These are phyloP conservation scores for Dicycla oo DNA, from an alignment of 2,888 invertebrate species.

Conservation along the genomic window DNA sequence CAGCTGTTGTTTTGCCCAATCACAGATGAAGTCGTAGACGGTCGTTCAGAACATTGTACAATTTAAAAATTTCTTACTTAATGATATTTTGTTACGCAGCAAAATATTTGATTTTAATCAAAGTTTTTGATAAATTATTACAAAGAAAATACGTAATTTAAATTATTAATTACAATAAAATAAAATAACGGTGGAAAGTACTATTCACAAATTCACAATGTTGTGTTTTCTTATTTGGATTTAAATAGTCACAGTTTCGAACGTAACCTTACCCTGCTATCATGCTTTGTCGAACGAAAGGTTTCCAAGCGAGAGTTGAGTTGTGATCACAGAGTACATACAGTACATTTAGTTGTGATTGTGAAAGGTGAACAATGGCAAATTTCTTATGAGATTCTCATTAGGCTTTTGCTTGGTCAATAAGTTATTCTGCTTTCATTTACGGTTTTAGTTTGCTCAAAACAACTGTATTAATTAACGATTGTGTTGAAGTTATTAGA, in stretches of 20 bases:
- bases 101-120: not conserved
- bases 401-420: slow-evolving; percentile 78
- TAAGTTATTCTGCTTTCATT: slow-evolving; percentile 69
- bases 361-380: slow-evolving; percentile 78
- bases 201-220: no score
- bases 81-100: not conserved
- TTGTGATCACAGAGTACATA: no score
- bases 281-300: slow-evolving; percentile 44
- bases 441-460: slow-evolving; percentile 67
- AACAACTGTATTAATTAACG: slow-evolving; percentile 60
- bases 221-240: not conserved
- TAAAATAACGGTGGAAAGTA: not conserved
- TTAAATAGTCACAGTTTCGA: slow-evolving; percentile 19
- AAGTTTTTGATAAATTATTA: not conserved
- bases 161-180: not conserved
- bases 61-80: not conserved
- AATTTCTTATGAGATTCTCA: slow-evolving; percentile 69
- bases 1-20: slow-evolving; percentile 71
- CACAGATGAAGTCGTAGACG: slow-evolving; percentile 18
- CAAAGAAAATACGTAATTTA: fast-evolving
- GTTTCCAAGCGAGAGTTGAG: slow-evolving; percentile 43
- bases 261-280: slow-evolving; percentile 35
- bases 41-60: slow-evolving; percentile 56
- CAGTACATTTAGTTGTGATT: no score
- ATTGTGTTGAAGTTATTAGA: slow-evolving; percentile 53